Evolutionary conservation across 2,888 invertebrate genomes (phyloP).

Genomic region (Meganola albula): DNA sequence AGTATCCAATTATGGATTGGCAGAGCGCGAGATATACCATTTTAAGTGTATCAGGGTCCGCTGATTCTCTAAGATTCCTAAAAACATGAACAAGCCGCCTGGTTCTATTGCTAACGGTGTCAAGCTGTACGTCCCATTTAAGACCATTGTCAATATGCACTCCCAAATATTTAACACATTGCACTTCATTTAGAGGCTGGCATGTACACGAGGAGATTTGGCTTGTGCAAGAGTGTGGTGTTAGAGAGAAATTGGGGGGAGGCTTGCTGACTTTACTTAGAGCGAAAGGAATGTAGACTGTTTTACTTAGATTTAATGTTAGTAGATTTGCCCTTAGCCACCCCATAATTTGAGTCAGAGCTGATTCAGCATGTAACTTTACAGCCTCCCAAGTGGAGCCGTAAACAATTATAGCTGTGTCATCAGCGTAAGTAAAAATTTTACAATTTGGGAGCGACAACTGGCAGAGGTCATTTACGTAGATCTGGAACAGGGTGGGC

Average conservation of each 20-base stretch:
- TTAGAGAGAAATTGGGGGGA: not conserved
- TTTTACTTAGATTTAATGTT: not conserved
- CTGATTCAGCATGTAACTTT: not conserved
- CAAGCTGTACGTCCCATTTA: slow-evolving; percentile 1
- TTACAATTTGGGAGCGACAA: not conserved
- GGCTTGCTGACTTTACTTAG: not conserved
- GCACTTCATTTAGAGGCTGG: not conserved
- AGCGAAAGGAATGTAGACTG: not conserved
- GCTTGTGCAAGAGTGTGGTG: not conserved
- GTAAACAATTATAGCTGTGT: not conserved
- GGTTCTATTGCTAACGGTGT: not conserved
- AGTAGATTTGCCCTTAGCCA: not conserved
- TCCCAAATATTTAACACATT: not conserved
- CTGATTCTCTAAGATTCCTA: slow-evolving; percentile 4
- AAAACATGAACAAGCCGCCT: not conserved
- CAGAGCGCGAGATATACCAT: not conserved
- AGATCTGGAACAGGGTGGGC: not conserved
- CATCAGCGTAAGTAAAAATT: not conserved
- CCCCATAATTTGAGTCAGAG: not conserved
- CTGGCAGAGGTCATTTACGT: not conserved
- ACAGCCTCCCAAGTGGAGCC: not conserved
- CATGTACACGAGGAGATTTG: not conserved
- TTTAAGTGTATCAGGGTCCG: slow-evolving; percentile 4
- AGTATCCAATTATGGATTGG: not conserved
- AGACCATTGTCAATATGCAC: slow-evolving; percentile 1